Evolutionary conservation across 2,888 invertebrate genomes (phyloP).

Genomic region (Nomada ruficornis): DNA sequence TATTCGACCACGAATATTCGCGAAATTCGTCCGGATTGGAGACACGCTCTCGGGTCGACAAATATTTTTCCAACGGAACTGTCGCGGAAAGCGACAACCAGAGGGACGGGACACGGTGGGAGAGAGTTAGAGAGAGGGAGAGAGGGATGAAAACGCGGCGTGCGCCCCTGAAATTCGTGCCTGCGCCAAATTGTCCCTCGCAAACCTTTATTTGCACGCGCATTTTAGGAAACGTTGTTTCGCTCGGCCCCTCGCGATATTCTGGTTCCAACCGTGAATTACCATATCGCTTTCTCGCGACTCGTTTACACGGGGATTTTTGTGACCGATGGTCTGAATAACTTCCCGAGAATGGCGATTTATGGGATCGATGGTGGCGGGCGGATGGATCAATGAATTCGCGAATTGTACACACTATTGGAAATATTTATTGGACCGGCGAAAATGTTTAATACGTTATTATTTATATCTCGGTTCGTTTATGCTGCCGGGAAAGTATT

Average conservation of each 20-base stretch:
- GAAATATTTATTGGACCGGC: too few species aligned
- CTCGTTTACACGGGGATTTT: conserved; percentile 2
- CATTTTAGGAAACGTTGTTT: conserved; percentile 11
- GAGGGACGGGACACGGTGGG: neutral
- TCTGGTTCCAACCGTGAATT: conserved; percentile 11
- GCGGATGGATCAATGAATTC: too few species aligned
- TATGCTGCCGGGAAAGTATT: too few species aligned
- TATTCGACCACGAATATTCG: conserved; percentile 57
- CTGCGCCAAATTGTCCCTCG: conserved; percentile 27
- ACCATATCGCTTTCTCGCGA: conserved; percentile 4
- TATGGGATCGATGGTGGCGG: too few species aligned
- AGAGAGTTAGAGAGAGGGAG: too few species aligned
- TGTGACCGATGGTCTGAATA: neutral
- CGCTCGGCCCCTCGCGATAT: neutral
- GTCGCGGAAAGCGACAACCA: neutral
- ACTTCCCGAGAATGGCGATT: too few species aligned
- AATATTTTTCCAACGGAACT: conserved; percentile 52
- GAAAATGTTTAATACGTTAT: too few species aligned
- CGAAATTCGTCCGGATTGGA: conserved; percentile 53
- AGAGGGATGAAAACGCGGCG: neutral
- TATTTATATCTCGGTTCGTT: too few species aligned
- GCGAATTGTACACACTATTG: too few species aligned
- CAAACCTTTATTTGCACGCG: conserved; percentile 6
- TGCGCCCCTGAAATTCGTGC: conserved; percentile 17
- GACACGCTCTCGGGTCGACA: conserved; percentile 46